Base-by-base conservation (phyloP, 2,888 invertebrate genomes). In the Xestobium rufovillosum region DNA sequence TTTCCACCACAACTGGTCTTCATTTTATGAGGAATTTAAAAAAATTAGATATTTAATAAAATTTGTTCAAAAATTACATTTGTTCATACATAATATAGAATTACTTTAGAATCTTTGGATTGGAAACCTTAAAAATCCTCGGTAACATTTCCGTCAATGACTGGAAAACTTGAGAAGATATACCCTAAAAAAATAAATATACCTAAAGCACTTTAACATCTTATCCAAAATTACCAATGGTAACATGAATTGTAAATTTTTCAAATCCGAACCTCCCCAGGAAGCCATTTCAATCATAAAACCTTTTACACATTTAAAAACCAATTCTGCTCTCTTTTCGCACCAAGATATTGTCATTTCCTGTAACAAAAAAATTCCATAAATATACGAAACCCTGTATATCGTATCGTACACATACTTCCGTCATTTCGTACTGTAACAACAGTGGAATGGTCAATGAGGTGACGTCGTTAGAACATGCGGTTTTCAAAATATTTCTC, bases 201-300 rank as follows among this genome's bases (percentile, higher is more conserved):
- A 37, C 14, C 17, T 26, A 30, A 16, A n/a, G 13, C 31, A 9
- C 12, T 25, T 26, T 17, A 17, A 4, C 2, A 15, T 26, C 30
- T 19, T 30, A 32, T n/a, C 32, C 28, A 14, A 11, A 33, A 39
- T 55, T 65, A 80, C 82, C 68, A 80, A 76, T 2, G 94, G 92
- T 33, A 91, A 77, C 40, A 91, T 69, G 60, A 88, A 87, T 61
- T 85, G 84, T 15, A 94, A 72, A 61, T 85, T 95, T 68, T 87
- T 86, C 45, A 90, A 70, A 66, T 87, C 88, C 0, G 87, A 83
- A 17, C 90, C 90, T 43, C 90, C 90, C 81, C 91, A 86, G 1
- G 91, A 87, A 4, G 88, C 85, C 74, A 92, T 90, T 72, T 98
- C 98, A 66, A 99, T 92, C 88, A 98, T 89, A 67, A 97, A 98